Evolutionary conservation across 1,140 invertebrate genomes (phyloP).

Genomic region (Kradibia gibbosae): DNA sequence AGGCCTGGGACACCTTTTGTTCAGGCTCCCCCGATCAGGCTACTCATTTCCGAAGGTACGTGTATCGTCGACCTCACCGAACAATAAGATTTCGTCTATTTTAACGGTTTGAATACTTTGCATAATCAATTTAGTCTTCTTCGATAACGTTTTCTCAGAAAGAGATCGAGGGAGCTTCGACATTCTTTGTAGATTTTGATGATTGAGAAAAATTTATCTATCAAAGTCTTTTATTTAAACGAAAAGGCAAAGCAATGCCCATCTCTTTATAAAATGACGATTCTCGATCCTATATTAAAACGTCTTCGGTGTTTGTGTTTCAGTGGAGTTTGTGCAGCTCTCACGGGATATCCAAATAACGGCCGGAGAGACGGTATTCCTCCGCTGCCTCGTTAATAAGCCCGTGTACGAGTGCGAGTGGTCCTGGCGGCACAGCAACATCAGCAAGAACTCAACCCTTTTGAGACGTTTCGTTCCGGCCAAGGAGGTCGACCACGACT

Average conservation of each 20-base stretch:
- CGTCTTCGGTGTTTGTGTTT: constrained; percentile 19
- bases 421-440: constrained; percentile 68
- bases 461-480: constrained; percentile 66
- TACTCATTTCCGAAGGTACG: constrained; percentile 68
- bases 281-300: too few relatives aligned
- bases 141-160: too few relatives aligned
- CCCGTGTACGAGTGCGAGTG: constrained; percentile 70
- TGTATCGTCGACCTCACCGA: not conserved
- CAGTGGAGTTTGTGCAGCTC: constrained; percentile 70
- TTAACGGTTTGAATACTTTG: too few relatives aligned
- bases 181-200: too few relatives aligned
- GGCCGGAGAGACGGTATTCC: constrained; percentile 66
- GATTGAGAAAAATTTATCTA: too few relatives aligned
- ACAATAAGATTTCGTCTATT: too few relatives aligned
- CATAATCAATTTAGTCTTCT: too few relatives aligned
- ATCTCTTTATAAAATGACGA: too few relatives aligned
- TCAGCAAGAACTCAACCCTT: constrained; percentile 62
- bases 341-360: constrained; percentile 69
- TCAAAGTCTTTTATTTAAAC: too few relatives aligned
- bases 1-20: constrained; percentile 61
- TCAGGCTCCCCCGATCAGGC: constrained; percentile 60
- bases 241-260: too few relatives aligned
- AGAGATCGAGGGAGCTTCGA: too few relatives aligned
- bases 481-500: constrained; percentile 68
- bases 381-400: constrained; percentile 68